Evolutionary conservation across 2,797 vertebrate species (phyloP).

Genomic region (Myotis myotis): DNA sequence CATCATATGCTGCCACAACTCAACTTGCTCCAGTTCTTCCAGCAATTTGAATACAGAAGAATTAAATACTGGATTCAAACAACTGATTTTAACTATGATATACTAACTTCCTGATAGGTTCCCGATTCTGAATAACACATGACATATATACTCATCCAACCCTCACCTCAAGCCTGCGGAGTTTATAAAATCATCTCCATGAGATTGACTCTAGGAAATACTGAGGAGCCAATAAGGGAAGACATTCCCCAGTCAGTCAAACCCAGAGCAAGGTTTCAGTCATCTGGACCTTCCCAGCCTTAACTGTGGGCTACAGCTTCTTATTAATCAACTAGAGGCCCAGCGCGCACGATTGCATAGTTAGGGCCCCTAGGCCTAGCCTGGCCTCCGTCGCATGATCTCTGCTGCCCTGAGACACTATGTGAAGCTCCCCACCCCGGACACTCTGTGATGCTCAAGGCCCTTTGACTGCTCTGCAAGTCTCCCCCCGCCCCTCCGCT

Average conservation of each 20-base stretch:
- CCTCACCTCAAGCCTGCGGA: not conserved
- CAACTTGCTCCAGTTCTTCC: not conserved
- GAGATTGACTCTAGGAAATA: not conserved
- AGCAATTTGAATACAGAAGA: slow-evolving; percentile 8
- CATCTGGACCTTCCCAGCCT: not conserved
- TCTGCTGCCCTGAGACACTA: too few species aligned
- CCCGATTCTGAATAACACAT: not conserved
- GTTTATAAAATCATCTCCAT: not conserved
- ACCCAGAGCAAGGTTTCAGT: not conserved
- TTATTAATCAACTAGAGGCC: not conserved
- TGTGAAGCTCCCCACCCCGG: too few species aligned
- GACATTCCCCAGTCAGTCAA: not conserved
- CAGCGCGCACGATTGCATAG: fast-evolving
- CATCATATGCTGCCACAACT: not conserved
- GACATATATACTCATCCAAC: not conserved
- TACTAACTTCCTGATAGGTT: not conserved
- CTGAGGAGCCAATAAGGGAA: not conserved
- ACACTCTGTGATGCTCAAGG: too few species aligned
- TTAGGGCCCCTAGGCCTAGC: too few species aligned
- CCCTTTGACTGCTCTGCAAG: too few species aligned
- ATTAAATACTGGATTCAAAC: slow-evolving; percentile 16
- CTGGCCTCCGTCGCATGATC: too few species aligned
- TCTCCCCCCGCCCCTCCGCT: too few species aligned
- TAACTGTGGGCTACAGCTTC: not conserved
- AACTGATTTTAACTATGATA: not conserved